Percentiles rank a stretch among this genome's conserved stretches.
phyloP scores from a whole-genome alignment of 1,140 invertebrate genomes.

The Chymomyza costata region DNA sequence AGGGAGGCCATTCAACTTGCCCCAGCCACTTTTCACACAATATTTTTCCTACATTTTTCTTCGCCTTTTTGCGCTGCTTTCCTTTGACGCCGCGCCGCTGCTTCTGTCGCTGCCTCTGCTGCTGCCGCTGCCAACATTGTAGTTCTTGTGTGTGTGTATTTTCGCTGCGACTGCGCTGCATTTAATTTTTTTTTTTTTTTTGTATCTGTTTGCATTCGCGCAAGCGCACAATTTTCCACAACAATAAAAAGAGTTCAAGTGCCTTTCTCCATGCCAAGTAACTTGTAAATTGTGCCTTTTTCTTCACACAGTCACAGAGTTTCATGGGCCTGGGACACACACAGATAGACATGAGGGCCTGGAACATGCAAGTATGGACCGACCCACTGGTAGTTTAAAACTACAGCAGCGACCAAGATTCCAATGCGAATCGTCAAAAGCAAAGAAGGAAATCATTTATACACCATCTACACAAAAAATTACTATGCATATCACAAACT shows the following conservation, averaged over 20 bases:
- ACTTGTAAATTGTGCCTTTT: slow-evolving; percentile 15
- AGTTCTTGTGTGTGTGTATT: slow-evolving; percentile 20
- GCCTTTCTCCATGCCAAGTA: slow-evolving; percentile 48
- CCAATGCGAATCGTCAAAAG: slow-evolving; percentile 26
- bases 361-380: slow-evolving; percentile 33
- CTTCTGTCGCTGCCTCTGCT: slow-evolving; percentile 30
- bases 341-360: slow-evolving; percentile 5
- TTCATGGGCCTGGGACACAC: too few species aligned
- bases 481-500: too few species aligned
- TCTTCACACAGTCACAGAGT: too few species aligned
- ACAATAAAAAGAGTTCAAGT: slow-evolving; percentile 53
- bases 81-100: slow-evolving; percentile 25
- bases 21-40: slow-evolving; percentile 58
- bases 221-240: slow-evolving; percentile 68
- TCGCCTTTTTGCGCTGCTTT: slow-evolving; percentile 47
- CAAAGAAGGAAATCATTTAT: slow-evolving; percentile 23
- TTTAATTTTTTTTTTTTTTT: neutral
- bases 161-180: slow-evolving; percentile 36
- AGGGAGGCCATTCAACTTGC: slow-evolving; percentile 61
- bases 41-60: slow-evolving; percentile 60
- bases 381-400: slow-evolving; percentile 18
- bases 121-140: slow-evolving; percentile 7
- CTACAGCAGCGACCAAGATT: slow-evolving; percentile 27
- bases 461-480: too few species aligned
- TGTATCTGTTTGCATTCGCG: slow-evolving; percentile 52